Percentiles rank a stretch among this genome's conserved stretches.
phyloP scores from a whole-genome alignment of 1,140 invertebrate genomes.

The Dermatophagoides farinae region DNA sequence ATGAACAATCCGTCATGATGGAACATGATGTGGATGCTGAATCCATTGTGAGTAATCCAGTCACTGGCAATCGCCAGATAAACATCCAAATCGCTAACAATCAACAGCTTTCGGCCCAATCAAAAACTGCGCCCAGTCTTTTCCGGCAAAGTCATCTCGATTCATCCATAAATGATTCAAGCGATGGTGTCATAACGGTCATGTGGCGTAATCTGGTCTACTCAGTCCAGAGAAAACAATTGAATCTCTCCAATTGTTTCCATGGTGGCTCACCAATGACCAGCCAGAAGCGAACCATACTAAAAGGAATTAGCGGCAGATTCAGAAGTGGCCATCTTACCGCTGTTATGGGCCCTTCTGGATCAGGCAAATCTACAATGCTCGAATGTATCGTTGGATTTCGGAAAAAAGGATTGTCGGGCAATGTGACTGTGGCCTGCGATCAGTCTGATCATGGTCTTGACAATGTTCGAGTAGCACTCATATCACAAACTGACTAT shows the following conservation, averaged over 20 bases:
- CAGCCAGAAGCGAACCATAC: background rate
- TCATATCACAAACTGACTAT: constrained; percentile 54
- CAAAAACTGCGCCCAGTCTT: background rate
- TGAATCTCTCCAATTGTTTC: background rate
- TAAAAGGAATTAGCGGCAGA: constrained; percentile 1
- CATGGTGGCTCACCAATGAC: background rate
- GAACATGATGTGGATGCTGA: too few relatives aligned
- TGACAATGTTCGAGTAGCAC: background rate
- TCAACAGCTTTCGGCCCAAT: too few relatives aligned
- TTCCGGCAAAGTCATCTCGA: too few relatives aligned
- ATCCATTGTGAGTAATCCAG: too few relatives aligned
- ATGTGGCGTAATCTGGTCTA: constrained; percentile 6
- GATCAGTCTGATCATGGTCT: background rate
- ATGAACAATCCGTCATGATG: too few relatives aligned
- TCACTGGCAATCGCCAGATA: too few relatives aligned
- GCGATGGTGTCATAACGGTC: background rate
- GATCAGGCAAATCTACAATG: constrained; percentile 32
- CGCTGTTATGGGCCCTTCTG: constrained; percentile 40
- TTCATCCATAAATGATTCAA: too few relatives aligned
- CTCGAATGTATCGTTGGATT: constrained; percentile 23
- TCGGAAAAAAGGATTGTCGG: constrained; percentile 3
- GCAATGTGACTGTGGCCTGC: constrained; percentile 3
- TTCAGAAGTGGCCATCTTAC: constrained; percentile 26
- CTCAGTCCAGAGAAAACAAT: background rate
- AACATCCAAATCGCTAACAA: too few relatives aligned